Base-by-base conservation (phyloP, 2,888 invertebrate species). In the Agriopis aurantiaria region DNA sequence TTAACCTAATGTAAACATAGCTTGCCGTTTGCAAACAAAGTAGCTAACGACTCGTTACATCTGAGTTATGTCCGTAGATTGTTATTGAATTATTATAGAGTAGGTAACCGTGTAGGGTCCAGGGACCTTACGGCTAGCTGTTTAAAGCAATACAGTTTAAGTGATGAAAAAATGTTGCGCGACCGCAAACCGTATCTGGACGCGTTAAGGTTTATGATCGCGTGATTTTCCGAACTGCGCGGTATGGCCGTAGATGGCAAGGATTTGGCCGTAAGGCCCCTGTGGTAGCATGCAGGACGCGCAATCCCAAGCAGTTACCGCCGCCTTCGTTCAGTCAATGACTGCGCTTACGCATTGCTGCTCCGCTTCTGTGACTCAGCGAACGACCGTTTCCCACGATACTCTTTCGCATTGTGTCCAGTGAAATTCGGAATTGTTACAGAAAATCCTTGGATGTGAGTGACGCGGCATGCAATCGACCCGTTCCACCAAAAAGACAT, bases 321-420 rank as follows among this genome's bases (percentile, higher is more conserved):
- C 49, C 43, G 82, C 82, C 80, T 86, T 86, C 87, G 89, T 85
- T 88, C 87, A 87, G 90, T 89, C 85, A 85, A 82, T 82, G 81
- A 80, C 82, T 75, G 72, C 79, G 80, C 80, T 80, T 81, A 80
- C 83, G 82, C 82, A 85, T 80, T 81, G 82, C 74, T 81, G 80
- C 78, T 80, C 81, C 78, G 80, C 79, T 81, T 80, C 74, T 76
- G 82, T 84, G 81, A 75, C 70, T 71, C 79, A 60, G 45, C 33
- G 23, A 23, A 53, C 75, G 17, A 52, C 55, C 48, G 43, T 46
- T 59, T 55, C 56, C 61, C 41, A 49, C 33, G 58, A 51, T 51
- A 9, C 12, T 45, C 45, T 69, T 58, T 52, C 55, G 40, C 51
- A 65, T 61, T 48, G 71, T 69, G 75, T 61, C 60, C 60, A 65